Evolutionary conservation across 2,113 vertebrate species (phyloP).

Genomic region (Acinonyx jubatus): DNA sequence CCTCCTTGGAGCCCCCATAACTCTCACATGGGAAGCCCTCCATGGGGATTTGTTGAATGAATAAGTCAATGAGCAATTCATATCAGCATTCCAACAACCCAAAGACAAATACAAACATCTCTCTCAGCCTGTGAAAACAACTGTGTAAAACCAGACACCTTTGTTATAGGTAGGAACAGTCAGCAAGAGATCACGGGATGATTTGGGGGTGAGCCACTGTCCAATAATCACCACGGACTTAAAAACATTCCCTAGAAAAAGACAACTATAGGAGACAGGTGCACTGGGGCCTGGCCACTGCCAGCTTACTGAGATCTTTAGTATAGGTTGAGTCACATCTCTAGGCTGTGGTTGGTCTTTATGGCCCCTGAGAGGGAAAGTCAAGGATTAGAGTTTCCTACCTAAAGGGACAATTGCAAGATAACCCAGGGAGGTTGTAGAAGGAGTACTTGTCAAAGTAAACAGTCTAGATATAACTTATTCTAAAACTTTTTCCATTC

Average conservation of each 20-base stretch:
- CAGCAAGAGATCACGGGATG: not conserved
- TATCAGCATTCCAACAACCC: not conserved
- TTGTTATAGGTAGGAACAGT: not conserved
- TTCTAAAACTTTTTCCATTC: not conserved
- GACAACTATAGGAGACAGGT: accelerated
- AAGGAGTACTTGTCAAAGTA: not conserved
- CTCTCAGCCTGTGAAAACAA: not conserved
- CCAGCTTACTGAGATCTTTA: not conserved
- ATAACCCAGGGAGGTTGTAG: accelerated
- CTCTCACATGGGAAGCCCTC: not conserved
- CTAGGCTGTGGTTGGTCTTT: not conserved
- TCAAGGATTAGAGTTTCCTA: not conserved
- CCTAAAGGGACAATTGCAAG: not conserved
- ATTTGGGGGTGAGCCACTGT: not conserved
- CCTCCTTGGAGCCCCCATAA: not conserved
- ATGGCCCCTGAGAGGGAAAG: not conserved
- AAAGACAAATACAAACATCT: not conserved
- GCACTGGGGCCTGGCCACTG: too few relatives aligned
- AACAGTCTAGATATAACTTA: not conserved
- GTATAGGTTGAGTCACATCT: not conserved
- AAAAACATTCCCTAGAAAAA: not conserved
- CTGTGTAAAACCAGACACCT: not conserved
- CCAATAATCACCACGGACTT: not conserved
- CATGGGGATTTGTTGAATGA: not conserved
- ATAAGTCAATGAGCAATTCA: not conserved